Percentiles rank a stretch among this genome's conserved stretches.
These are phyloP conservation scores for Cotesia vestalis DNA, from an alignment of 1,140 invertebrate species.

Conservation along the genomic window DNA sequence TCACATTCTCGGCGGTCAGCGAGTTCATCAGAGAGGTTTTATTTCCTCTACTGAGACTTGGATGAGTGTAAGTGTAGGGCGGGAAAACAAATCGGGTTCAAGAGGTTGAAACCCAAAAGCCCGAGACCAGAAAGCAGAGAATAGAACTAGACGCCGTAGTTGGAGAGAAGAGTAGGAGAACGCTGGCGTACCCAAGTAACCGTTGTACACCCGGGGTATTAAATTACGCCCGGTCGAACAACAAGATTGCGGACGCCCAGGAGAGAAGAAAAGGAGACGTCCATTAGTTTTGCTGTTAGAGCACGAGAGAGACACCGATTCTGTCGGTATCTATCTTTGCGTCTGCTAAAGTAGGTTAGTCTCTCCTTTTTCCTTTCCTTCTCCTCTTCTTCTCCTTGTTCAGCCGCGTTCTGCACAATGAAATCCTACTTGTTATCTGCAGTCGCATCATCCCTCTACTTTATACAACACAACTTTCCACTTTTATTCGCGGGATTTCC, in stretches of 20 bases:
- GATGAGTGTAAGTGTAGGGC: neutral
- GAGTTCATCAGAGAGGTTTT: conserved; percentile 4
- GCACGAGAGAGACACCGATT: neutral
- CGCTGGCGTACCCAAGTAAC: neutral
- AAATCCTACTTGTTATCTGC: neutral
- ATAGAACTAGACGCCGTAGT: neutral
- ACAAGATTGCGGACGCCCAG: conserved; percentile 29
- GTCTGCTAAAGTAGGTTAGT: too few species aligned
- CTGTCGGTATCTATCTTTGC: neutral
- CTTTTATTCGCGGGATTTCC: neutral
- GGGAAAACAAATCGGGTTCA: conserved; percentile 29
- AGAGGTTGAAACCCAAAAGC: conserved; percentile 7
- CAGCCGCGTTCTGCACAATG: too few species aligned
- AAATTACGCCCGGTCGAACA: conserved; percentile 30
- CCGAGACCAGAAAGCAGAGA: conserved; percentile 16
- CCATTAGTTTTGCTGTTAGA: conserved; percentile 21
- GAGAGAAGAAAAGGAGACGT: conserved; percentile 7
- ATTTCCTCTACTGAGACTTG: neutral
- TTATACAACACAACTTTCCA: neutral
- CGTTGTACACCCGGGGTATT: conserved; percentile 12
- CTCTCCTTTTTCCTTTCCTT: too few species aligned
- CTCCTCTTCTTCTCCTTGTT: too few species aligned
- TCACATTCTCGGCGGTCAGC: conserved; percentile 19
- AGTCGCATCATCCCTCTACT: neutral
- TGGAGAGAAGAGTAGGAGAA: neutral